Conservation (phyloP, 2,113 vertebrate genomes). For the Hyperoodon ampullatus region DNA sequence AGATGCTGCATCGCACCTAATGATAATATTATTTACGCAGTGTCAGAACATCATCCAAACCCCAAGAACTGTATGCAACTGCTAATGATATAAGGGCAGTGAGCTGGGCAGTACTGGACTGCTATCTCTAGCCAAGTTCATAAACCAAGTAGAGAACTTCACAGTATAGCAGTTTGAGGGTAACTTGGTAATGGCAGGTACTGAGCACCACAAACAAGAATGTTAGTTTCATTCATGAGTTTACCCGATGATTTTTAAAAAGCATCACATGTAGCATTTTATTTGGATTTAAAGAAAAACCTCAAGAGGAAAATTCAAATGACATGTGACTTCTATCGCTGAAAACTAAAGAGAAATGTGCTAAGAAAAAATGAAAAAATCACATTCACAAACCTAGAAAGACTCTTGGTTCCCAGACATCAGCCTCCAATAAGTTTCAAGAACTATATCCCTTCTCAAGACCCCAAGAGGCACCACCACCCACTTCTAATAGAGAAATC, state of each 20-base stretch:
- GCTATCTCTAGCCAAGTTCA: neutral
- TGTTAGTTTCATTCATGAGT: neutral
- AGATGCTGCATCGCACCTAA: neutral
- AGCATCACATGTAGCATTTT: neutral
- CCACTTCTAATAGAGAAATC: neutral
- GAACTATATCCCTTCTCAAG: neutral
- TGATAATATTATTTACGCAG: neutral
- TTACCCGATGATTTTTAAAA: neutral
- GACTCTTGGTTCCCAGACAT: neutral
- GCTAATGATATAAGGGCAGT: neutral
- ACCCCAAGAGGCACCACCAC: neutral
- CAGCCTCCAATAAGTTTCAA: neutral
- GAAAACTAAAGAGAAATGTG: neutral
- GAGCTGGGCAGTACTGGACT: neutral
- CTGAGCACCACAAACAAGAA: neutral
- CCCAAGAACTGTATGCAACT: neutral
- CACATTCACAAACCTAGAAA: neutral
- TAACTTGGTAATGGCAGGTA: neutral
- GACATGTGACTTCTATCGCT: neutral
- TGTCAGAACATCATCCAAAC: neutral
- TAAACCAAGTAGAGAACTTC: neutral
- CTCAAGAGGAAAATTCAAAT: conserved; percentile 50
- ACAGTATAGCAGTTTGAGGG: neutral
- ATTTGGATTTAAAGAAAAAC: conserved; percentile 31
- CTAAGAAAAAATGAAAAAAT: conserved; percentile 38